Evolutionary conservation across 2,888 invertebrate species (phyloP).

Genomic region (Tachina fera): DNA sequence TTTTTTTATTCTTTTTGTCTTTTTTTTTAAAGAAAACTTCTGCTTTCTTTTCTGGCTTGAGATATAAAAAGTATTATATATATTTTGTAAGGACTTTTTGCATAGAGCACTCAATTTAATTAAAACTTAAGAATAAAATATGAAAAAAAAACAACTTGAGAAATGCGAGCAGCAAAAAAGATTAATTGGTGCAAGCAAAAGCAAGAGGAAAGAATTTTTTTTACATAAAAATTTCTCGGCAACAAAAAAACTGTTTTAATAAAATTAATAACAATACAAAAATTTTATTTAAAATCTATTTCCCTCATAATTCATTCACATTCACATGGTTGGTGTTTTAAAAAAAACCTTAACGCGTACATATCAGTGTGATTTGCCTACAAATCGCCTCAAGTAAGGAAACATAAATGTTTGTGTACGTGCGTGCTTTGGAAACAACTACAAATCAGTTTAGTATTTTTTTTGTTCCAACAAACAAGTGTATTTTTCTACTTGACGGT

Average conservation of each 20-base stretch:
- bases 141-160: too few species aligned
- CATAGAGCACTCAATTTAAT: too few species aligned
- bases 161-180: too few species aligned
- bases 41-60: too few species aligned
- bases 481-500: conserved; percentile 9
- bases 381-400: background rate
- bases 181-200: too few species aligned
- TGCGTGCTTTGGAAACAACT: background rate
- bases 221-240: too few species aligned
- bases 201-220: too few species aligned
- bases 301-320: background rate
- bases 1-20: too few species aligned
- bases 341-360: conserved; percentile 6
- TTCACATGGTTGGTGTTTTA: background rate
- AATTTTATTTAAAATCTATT: background rate
- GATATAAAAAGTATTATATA: too few species aligned
- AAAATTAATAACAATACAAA: background rate
- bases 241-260: background rate
- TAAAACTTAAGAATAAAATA: too few species aligned
- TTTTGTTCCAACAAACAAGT: background rate
- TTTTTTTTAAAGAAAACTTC: too few species aligned
- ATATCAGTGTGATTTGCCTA: conserved; percentile 6
- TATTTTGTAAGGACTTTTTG: too few species aligned
- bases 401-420: background rate
- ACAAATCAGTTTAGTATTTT: background rate